Evolutionary conservation across 2,113 vertebrate species (phyloP).

Genomic region (Elgaria multicarinata): DNA sequence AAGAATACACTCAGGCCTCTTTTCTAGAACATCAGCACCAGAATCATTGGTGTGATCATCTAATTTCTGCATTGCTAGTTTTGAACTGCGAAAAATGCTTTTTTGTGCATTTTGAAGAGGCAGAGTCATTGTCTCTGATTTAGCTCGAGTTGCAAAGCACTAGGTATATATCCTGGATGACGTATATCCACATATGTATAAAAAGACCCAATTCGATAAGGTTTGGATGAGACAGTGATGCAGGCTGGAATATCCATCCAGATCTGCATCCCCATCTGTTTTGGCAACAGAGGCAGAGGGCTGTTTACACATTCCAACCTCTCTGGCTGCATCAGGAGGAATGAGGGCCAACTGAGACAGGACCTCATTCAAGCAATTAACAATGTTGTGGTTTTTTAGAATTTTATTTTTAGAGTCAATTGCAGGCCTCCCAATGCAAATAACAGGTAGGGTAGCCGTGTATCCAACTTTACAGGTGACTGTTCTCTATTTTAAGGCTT

Average conservation of each 20-base stretch:
- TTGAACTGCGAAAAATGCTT: background rate
- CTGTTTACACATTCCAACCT: background rate
- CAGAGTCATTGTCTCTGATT: background rate
- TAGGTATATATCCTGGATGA: background rate
- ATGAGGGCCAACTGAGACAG: background rate
- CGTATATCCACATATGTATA: too few relatives aligned
- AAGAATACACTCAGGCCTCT: slow-evolving; percentile 29
- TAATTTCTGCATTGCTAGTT: slow-evolving; percentile 6
- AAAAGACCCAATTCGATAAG: too few relatives aligned
- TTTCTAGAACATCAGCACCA: slow-evolving; percentile 33
- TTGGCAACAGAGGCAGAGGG: background rate
- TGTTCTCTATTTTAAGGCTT: too few relatives aligned
- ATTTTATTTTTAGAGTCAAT: background rate
- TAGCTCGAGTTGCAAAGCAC: background rate
- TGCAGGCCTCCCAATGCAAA: background rate
- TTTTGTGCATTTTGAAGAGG: background rate
- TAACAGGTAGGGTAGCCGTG: background rate
- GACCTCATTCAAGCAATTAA: background rate
- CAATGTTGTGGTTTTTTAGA: too few relatives aligned
- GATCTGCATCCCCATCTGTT: background rate
- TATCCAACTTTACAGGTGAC: too few relatives aligned
- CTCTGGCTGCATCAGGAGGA: background rate
- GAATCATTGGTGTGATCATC: slow-evolving; percentile 15
- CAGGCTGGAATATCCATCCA: background rate
- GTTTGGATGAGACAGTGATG: background rate